These are phyloP conservation scores for Xanthorhoe spadicearia DNA, from an alignment of 2,888 invertebrate species.

Conservation along the genomic window DNA sequence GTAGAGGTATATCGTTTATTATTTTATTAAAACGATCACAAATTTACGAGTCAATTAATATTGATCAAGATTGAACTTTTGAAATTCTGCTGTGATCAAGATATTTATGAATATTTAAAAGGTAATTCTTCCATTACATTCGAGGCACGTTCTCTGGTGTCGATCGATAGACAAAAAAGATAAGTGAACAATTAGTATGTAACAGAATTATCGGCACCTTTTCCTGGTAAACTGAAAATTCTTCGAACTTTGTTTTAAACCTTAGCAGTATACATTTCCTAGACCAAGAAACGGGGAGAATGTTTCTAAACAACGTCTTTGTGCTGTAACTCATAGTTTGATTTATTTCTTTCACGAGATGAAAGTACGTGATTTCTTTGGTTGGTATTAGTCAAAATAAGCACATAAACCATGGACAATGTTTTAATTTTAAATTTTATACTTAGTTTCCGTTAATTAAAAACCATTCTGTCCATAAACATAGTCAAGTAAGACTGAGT, in stretches of 20 bases:
- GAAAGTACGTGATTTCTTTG: slow-evolving; percentile 12
- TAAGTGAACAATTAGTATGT: slow-evolving; percentile 35
- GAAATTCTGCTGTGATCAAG: neutral
- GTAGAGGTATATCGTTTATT: no score
- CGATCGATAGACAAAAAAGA: slow-evolving; percentile 31
- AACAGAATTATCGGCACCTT: slow-evolving; percentile 42
- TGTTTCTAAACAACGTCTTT: slow-evolving; percentile 82
- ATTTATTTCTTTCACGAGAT: slow-evolving; percentile 56
- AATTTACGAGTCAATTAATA: neutral
- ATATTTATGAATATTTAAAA: slow-evolving; percentile 4
- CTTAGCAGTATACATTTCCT: slow-evolving; percentile 49
- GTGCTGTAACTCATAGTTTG: slow-evolving; percentile 63
- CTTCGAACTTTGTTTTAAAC: slow-evolving; percentile 23
- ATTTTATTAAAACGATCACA: neutral
- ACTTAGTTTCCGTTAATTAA: no score
- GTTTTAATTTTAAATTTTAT: no score
- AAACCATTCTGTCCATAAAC: neutral
- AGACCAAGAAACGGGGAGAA: slow-evolving; percentile 64
- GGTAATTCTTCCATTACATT: neutral
- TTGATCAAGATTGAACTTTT: neutral
- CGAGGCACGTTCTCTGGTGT: slow-evolving; percentile 13
- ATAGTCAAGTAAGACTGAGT: neutral
- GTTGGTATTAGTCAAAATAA: neutral
- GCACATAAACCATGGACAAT: neutral
- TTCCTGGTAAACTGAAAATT: slow-evolving; percentile 43